phyloP scores from a whole-genome alignment of 2,888 invertebrate genomes.

The Ophion costatus region DNA sequence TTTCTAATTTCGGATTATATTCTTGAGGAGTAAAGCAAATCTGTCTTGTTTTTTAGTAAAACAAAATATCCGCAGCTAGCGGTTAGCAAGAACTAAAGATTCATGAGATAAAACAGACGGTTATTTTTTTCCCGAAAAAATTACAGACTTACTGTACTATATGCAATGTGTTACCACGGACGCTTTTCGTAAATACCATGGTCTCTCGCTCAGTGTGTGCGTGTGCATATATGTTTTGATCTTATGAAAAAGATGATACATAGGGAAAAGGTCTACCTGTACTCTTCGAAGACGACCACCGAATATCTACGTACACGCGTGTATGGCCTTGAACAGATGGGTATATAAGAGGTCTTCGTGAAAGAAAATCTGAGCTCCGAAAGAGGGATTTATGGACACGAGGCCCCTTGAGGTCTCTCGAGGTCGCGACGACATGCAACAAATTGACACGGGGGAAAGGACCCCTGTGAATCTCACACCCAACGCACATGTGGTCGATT shows the following conservation, averaged over 20 bases:
- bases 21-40: no score
- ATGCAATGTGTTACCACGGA: neutral
- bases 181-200: neutral
- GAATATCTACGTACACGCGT: neutral
- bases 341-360: slow-evolving; percentile 31
- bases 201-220: neutral
- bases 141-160: no score
- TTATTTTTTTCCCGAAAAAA: no score
- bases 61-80: no score
- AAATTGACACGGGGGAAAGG: slow-evolving; percentile 47
- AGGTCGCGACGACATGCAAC: slow-evolving; percentile 46
- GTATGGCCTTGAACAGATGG: neutral
- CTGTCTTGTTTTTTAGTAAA: no score
- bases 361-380: slow-evolving; percentile 33
- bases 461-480: slow-evolving; percentile 47
- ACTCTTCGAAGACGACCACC: neutral
- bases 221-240: neutral
- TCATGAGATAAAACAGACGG: no score
- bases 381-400: slow-evolving; percentile 28
- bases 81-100: no score
- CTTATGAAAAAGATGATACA: neutral
- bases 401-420: slow-evolving; percentile 38
- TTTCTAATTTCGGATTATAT: no score
- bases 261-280: neutral
- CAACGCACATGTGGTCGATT: slow-evolving; percentile 35